These are phyloP conservation scores for Acheta domesticus DNA, from an alignment of 2,888 invertebrate species.

Conservation along the genomic window DNA sequence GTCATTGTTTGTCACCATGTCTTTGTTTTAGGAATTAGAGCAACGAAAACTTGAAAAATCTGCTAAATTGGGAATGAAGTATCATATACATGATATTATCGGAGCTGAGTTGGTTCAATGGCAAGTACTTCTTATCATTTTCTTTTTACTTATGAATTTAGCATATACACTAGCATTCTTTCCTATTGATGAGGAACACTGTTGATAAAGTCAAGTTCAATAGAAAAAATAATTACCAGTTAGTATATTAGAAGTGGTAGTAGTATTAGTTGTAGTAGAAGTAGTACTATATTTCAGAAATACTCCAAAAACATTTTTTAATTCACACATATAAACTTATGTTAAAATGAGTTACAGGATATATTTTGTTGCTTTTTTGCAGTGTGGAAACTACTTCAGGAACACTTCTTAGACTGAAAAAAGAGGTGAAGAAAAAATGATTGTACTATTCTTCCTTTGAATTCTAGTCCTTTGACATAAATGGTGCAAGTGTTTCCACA, in stretches of 20 bases:
- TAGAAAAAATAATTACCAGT: neutral
- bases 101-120: conserved; percentile 49
- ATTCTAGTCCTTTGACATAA: too few relatives aligned
- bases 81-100: conserved; percentile 50
- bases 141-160: conserved; percentile 29
- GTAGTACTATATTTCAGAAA: too few relatives aligned
- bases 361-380: conserved; percentile 30
- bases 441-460: neutral
- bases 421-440: conserved; percentile 5
- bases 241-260: too few relatives aligned
- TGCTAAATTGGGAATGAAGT: conserved; percentile 47
- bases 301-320: too few relatives aligned
- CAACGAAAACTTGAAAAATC: conserved; percentile 47
- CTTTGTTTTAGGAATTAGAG: conserved; percentile 45
- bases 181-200: neutral
- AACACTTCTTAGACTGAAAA: conserved; percentile 36
- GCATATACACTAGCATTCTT: neutral
- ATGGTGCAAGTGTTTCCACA: too few relatives aligned
- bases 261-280: too few relatives aligned
- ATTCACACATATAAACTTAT: too few relatives aligned
- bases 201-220: neutral
- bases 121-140: conserved; percentile 40
- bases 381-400: conserved; percentile 42
- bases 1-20: too few relatives aligned
- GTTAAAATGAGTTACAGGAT: too few relatives aligned